Evolutionary conservation across 2,113 vertebrate species (phyloP).

Genomic region (Pelusios castaneus): DNA sequence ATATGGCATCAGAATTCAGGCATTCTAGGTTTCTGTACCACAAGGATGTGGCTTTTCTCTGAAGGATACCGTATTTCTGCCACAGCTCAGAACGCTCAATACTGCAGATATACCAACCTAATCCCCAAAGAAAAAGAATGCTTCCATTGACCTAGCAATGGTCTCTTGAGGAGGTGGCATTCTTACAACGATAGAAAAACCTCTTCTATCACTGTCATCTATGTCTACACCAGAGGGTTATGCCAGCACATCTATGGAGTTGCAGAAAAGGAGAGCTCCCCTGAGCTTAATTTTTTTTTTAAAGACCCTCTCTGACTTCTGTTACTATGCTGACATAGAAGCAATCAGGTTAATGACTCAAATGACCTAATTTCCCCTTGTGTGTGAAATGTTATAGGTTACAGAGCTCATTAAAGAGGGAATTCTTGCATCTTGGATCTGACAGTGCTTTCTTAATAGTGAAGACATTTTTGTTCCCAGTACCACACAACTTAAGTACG

Average conservation of each 20-base stretch:
- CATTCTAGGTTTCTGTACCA: background rate
- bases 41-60: background rate
- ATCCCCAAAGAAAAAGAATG: background rate
- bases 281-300: background rate
- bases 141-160: background rate
- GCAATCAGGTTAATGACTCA: background rate
- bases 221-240: background rate
- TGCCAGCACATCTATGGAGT: background rate
- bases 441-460: background rate
- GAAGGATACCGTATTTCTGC: background rate
- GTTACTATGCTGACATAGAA: background rate
- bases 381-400: background rate
- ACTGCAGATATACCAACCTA: background rate
- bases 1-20: background rate
- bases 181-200: background rate
- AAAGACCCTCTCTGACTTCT: background rate
- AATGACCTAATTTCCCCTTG: background rate
- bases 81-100: background rate
- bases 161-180: background rate
- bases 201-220: background rate
- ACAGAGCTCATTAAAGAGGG: background rate
- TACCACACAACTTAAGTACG: background rate
- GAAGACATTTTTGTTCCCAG: background rate
- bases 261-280: background rate
- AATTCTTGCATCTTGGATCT: background rate